Evolutionary conservation across 2,888 invertebrate genomes (phyloP).

Genomic region (Eugnorisma glareosa): DNA sequence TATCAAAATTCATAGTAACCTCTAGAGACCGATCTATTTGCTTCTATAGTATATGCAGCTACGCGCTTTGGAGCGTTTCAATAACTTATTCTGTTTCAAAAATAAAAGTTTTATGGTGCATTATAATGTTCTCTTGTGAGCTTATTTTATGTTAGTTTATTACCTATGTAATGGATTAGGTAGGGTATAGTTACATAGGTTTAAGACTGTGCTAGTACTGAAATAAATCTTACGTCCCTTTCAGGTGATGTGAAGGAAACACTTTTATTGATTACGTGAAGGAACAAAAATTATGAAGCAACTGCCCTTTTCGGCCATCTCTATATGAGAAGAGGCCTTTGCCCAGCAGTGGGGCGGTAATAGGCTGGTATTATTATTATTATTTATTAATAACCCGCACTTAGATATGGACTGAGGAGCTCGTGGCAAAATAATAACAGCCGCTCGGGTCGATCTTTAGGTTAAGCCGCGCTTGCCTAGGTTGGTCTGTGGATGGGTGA

Average conservation of each 20-base stretch:
- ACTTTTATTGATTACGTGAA: neutral
- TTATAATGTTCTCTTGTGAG: conserved; percentile 14
- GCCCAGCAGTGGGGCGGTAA: too few species aligned
- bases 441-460: too few species aligned
- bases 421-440: too few species aligned
- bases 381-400: too few species aligned
- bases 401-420: too few species aligned
- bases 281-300: neutral
- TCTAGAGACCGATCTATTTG: conserved; percentile 65
- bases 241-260: too few species aligned
- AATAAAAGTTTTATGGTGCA: conserved; percentile 50
- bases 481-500: too few species aligned
- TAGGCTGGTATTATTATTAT: too few species aligned
- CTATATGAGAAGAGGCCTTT: too few species aligned
- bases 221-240: neutral
- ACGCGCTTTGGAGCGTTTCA: conserved; percentile 66
- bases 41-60: conserved; percentile 69
- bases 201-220: neutral
- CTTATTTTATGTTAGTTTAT: conserved; percentile 1
- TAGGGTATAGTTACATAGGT: neutral
- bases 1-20: conserved; percentile 70
- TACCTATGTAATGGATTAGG: conserved; percentile 8
- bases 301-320: too few species aligned
- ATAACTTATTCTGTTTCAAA: conserved; percentile 74
- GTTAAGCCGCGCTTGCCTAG: too few species aligned